Conservation (phyloP, 2,888 invertebrate genomes). For the Malthinus seriepunctatus region DNA sequence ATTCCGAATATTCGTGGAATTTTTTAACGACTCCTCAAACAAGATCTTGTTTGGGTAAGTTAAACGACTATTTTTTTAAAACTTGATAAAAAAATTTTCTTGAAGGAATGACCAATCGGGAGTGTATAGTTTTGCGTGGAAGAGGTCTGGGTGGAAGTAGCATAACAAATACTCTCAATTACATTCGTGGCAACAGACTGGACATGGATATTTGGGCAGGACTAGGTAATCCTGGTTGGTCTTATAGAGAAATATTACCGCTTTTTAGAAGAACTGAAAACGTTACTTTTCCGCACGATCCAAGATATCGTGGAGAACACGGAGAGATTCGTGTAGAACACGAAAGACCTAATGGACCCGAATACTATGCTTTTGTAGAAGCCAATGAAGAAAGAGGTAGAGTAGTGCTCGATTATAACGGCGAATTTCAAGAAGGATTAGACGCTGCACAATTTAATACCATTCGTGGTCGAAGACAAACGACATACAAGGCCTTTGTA, state of each 20-base stretch:
- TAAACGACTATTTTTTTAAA: neutral
- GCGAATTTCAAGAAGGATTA: constrained; percentile 63
- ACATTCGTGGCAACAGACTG: constrained; percentile 30
- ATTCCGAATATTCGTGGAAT: constrained; percentile 6
- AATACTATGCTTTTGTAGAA: constrained; percentile 63
- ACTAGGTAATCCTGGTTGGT: constrained; percentile 53
- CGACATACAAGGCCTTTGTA: constrained; percentile 67
- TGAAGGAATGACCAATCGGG: neutral
- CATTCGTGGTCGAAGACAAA: constrained; percentile 61
- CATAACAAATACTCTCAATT: constrained; percentile 30
- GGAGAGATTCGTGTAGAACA: constrained; percentile 71
- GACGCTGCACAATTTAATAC: constrained; percentile 65
- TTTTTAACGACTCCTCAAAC: constrained; percentile 14
- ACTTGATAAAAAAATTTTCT: neutral
- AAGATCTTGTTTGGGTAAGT: constrained; percentile 1
- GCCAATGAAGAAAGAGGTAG: constrained; percentile 71
- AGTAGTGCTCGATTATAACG: constrained; percentile 67
- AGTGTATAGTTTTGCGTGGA: neutral
- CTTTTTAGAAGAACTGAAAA: constrained; percentile 45
- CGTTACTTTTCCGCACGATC: constrained; percentile 57
- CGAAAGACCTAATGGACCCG: constrained; percentile 59
- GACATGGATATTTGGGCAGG: constrained; percentile 32
- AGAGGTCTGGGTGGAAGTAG: constrained; percentile 28
- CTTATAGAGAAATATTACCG: constrained; percentile 45
- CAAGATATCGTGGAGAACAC: constrained; percentile 64